phyloP scores from a whole-genome alignment of 2,113 vertebrate species.

The Xenopus borealis region DNA sequence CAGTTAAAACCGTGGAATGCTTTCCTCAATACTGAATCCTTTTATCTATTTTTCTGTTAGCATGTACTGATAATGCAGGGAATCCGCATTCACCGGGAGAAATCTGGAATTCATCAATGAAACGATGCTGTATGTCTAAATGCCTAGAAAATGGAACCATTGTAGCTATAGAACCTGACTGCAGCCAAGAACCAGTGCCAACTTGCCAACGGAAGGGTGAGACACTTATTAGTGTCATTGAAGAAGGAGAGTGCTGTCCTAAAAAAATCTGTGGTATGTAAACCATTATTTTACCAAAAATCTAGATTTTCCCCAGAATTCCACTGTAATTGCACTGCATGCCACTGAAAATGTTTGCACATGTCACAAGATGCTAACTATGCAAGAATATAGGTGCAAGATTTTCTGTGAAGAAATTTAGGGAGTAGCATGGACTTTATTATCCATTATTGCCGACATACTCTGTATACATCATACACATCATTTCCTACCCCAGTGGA shows the following conservation, averaged over 20 bases:
- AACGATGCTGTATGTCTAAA: slow-evolving; percentile 83
- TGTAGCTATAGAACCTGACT: slow-evolving; percentile 80
- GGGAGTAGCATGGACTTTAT: too few relatives aligned
- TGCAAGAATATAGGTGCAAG: neutral
- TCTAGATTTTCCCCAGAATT: too few relatives aligned
- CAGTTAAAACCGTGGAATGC: neutral
- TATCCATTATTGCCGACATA: too few relatives aligned
- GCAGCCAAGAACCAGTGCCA: slow-evolving; percentile 66
- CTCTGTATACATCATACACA: too few relatives aligned
- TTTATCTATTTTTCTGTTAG: slow-evolving; percentile 56
- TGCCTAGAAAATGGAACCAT: slow-evolving; percentile 90
- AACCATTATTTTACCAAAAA: too few relatives aligned
- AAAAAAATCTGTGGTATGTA: slow-evolving; percentile 87
- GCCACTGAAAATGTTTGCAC: neutral
- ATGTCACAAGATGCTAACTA: slow-evolving; percentile 3
- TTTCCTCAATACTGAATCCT: neutral
- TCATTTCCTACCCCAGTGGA: too few relatives aligned
- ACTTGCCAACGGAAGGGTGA: slow-evolving; percentile 86
- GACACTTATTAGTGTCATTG: slow-evolving; percentile 72
- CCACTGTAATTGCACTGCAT: too few relatives aligned
- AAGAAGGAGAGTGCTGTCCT: slow-evolving; percentile 83
- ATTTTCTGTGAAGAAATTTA: too few relatives aligned
- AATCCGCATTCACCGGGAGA: slow-evolving; percentile 79
- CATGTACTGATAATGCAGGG: slow-evolving; percentile 85
- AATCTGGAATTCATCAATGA: slow-evolving; percentile 83